Evolutionary conservation across 2,113 vertebrate genomes (phyloP), one percentile per base, ranked within the genome.

Genomic region (Festucalex cinctus): DNA sequence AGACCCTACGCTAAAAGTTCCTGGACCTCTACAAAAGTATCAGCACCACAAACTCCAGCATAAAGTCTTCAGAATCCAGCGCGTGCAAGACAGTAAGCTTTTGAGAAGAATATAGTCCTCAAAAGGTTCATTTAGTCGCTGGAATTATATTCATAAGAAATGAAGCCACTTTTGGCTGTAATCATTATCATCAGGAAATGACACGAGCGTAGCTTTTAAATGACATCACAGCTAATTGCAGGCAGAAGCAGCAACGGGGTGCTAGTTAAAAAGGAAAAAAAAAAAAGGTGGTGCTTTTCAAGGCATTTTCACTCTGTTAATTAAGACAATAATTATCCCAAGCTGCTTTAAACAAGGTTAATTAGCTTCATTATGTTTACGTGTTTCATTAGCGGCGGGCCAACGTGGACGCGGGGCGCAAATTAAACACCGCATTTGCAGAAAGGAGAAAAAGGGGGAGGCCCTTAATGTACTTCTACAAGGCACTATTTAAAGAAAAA

Each of bases 241-340:
- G 48, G 36, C 20, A 17, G n/a, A 56, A 37, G 60, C n/a, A 22
- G 22, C 63, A 5, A n/a, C n/a, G 57, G 63, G 65, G 12, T 32
- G 59, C 59, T 24, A 12, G 36, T 61, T 60, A 39, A 60, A 60
- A n/a, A 39, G 17, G 28, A 36, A 36, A 35, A 8, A 59, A 41
- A 22, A 63, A 32, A 53, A 59, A n/a, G 36, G 9, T 22, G 17
- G 32, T 24, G 78, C 58, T 77, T 70, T 73, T 56, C 43, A 74
- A 69, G 77, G 39, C 22, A 57, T 80, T 81, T 65, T 63, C 67
- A 62, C 73, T 69, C 72, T 62, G 69, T 81, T 85, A 83, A 81
- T 85, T 81, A 85, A 73, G 79, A 77, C 81, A 75, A 70, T 68
- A 79, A 84, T 84, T 82, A 86, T 83, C 72, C 77, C 64, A 71